Evolutionary conservation across 2,888 invertebrate genomes (phyloP).

Genomic region (Cantharis nigra): DNA sequence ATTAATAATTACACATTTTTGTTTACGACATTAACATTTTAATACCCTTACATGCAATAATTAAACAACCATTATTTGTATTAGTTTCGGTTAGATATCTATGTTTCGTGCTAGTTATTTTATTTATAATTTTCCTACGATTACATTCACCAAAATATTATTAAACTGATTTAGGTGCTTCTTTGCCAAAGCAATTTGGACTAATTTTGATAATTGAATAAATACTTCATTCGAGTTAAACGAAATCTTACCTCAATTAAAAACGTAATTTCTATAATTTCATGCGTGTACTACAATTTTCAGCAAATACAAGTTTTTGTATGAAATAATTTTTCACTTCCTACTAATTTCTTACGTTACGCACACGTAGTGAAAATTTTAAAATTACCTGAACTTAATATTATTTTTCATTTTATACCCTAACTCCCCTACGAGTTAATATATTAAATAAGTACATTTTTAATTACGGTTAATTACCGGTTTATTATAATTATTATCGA

Average conservation of each 20-base stretch:
- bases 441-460: neutral
- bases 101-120: neutral
- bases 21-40: neutral
- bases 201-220: constrained; percentile 1
- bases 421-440: neutral
- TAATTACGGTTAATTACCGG: neutral
- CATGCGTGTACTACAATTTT: neutral
- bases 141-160: neutral
- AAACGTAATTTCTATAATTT: neutral
- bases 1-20: neutral
- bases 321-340: neutral
- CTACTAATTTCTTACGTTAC: neutral
- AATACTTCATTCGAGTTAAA: neutral
- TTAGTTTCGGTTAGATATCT: neutral
- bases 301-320: neutral
- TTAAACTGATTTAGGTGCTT: neutral
- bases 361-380: neutral
- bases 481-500: neutral
- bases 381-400: too few species aligned
- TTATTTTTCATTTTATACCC: neutral
- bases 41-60: neutral
- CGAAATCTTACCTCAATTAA: neutral
- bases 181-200: neutral
- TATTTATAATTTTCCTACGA: neutral
- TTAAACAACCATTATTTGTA: neutral